Conservation (phyloP, 2,888 invertebrate genomes). For the Athalia circularis region DNA sequence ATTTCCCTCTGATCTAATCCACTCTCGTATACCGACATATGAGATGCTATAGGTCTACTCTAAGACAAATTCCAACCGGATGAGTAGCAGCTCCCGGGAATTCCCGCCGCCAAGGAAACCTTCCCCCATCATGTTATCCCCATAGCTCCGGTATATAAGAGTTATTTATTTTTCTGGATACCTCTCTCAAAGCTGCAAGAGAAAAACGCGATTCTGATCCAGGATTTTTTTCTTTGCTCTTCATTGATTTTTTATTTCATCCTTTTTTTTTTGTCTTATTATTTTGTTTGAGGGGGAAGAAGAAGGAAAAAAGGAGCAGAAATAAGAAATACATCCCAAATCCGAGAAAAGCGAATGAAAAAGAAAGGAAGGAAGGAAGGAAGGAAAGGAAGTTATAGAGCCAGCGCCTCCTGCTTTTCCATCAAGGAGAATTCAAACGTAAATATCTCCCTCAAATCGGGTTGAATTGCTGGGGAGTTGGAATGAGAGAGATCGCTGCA, state of each 20-base stretch:
- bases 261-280: not conserved
- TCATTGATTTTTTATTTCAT: not conserved
- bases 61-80: constrained; percentile 18
- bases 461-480: no score
- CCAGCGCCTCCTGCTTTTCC: not conserved
- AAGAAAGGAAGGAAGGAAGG: not conserved
- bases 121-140: no score
- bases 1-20: constrained; percentile 34
- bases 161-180: constrained; percentile 12
- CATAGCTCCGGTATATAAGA: not conserved
- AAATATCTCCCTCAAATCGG: constrained; percentile 4
- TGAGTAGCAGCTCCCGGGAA: constrained; percentile 7
- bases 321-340: no score
- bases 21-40: not conserved
- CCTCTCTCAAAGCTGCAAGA: not conserved
- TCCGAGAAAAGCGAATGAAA: no score
- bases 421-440: constrained; percentile 18
- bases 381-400: not conserved
- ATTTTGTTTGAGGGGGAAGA: no score
- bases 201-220: constrained; percentile 6
- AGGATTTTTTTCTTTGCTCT: constrained; percentile 6
- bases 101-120: not conserved
- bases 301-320: no score
- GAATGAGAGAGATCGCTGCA: no score
- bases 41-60: not conserved